A percentile compares a stretch with the other conserved stretches of the same genome.
phyloP scores from a whole-genome alignment of 2,888 invertebrate species.

The Stenodera caucasica region DNA sequence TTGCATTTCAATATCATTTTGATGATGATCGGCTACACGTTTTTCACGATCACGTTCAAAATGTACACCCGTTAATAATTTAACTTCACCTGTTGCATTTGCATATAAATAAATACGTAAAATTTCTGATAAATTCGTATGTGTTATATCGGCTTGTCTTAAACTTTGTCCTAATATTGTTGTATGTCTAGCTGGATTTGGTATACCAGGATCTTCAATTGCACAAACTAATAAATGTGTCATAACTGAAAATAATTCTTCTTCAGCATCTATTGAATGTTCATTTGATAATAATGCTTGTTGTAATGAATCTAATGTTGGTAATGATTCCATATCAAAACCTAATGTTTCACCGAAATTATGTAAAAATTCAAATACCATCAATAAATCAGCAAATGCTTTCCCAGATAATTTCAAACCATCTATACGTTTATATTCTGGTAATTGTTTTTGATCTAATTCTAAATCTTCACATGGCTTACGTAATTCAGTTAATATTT shows the following conservation, averaged over 20 bases:
- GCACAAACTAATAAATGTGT: conserved; percentile 89
- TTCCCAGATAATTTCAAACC: conserved; percentile 70
- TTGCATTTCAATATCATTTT: conserved; percentile 68
- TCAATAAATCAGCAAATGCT: conserved; percentile 88
- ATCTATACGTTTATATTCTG: conserved; percentile 74
- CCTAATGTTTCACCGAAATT: conserved; percentile 95
- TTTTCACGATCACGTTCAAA: conserved; percentile 81
- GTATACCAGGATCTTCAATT: conserved; percentile 91
- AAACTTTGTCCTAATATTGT: conserved; percentile 90
- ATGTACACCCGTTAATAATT: conserved; percentile 77
- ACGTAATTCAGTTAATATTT: conserved; percentile 70
- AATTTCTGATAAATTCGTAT: conserved; percentile 89
- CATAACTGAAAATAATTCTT: conserved; percentile 84
- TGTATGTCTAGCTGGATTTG: conserved; percentile 85
- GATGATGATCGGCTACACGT: conserved; percentile 80
- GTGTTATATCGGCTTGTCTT: conserved; percentile 85
- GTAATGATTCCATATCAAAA: conserved; percentile 86
- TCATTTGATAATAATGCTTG: conserved; percentile 72
- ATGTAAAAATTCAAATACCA: conserved; percentile 96
- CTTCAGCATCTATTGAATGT: conserved; percentile 78
- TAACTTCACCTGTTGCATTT: conserved; percentile 84
- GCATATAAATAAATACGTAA: conserved; percentile 89
- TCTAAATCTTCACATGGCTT: conserved; percentile 93
- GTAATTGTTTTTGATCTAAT: conserved; percentile 73
- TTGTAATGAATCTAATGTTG: conserved; percentile 84